Conservation (phyloP, 2,113 vertebrate species). For the Platanista minor region DNA sequence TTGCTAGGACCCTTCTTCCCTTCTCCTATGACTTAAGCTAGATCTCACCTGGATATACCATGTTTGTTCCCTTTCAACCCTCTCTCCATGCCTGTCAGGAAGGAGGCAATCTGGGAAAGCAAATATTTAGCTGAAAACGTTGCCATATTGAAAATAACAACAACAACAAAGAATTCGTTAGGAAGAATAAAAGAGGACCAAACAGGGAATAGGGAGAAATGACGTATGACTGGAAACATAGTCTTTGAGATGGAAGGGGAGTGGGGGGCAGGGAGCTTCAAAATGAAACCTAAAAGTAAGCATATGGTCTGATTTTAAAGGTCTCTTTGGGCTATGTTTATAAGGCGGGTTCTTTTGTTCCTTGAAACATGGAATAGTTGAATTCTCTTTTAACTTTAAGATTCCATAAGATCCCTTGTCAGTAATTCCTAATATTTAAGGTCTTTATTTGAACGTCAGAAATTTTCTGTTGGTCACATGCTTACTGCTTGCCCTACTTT, state of each 20-base stretch:
- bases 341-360: neutral
- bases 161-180: neutral
- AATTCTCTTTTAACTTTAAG: neutral
- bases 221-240: neutral
- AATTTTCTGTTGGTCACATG: neutral
- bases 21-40: neutral
- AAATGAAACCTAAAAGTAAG: neutral
- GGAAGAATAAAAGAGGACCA: neutral
- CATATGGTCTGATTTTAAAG: neutral
- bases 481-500: neutral
- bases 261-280: neutral
- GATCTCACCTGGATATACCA: neutral
- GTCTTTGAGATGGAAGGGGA: neutral
- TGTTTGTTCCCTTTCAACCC: neutral
- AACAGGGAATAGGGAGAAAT: neutral
- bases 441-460: neutral
- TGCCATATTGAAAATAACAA: neutral
- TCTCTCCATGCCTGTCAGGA: accelerated
- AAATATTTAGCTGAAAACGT: neutral
- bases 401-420: neutral
- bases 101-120: neutral
- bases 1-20: neutral
- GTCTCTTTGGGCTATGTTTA: neutral
- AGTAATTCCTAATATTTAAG: neutral
- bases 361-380: neutral